Evolutionary conservation across 64 coral and sea anemone species (phyloP), one percentile per base, ranked within the genome.

Genomic region (Catalaphyllia jardinei): DNA sequence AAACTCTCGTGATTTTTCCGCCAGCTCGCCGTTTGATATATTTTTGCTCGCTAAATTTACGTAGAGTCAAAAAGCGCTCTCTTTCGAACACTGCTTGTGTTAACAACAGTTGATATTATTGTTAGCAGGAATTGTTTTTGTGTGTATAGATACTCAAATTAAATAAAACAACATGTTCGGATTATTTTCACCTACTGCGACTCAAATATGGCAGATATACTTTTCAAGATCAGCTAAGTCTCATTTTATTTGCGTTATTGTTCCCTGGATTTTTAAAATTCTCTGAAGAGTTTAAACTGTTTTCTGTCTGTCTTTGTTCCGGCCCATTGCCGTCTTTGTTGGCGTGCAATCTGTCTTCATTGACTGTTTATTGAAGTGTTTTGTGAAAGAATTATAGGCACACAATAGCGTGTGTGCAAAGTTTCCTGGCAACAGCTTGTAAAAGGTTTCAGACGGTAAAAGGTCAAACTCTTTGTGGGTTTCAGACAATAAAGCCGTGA

Each of bases 381-480:
- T 65, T 24, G 39, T 42, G 19, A 42, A 22, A 24, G 73, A 39
- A 35, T 75, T 13, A 13, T 18, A 18, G 18, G 7, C 29, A 42
- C 79, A 65, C 79, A 67, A 25, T 19, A 62, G 30, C 16, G 60
- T 67, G 31, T 42, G 8, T 35, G 54, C 20, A 39, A 19, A 61
- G 12, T 17, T 31, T 33, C 20, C 22, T 35, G 18, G 62, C 20
- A 7, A 24, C 16, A 31, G 14, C 60, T 63, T 42, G 17, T 65
- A 30, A 67, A 83, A 13, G 14, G 46, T 49, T 18, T 71, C 63
- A 85, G 81, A 85, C 81, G 38, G 1, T 50, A 25, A 85, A 2
- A 71, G 81, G 81, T 85, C 81, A 85, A 42, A 12, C 81, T 52
- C 81, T 71, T 85, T 85, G 81, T 71, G 35, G n/a, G 33, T 46